Evolutionary conservation across 2,797 vertebrate genomes (phyloP), one percentile per base, ranked within the genome.

Genomic region (Mormyrops attenuatus): DNA sequence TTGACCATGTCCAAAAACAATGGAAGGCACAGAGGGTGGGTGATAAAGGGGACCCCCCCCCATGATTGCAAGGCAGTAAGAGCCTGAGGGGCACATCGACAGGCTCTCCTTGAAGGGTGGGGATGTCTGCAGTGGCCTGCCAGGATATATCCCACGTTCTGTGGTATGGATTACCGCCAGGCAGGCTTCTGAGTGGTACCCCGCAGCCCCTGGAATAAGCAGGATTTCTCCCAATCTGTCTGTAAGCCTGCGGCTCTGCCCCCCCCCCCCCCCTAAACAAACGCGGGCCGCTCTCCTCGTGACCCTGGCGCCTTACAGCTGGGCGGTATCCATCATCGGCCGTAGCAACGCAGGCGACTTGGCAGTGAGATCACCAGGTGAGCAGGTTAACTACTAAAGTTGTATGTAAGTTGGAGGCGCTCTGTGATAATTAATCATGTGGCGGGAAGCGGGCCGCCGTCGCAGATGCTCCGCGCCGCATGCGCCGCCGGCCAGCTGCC

Each of bases 341-440:
- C 89, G 94, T 94, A 94, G 96, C 93, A 95, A 95, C 96, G 96
- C 96, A 94, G 95, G 96, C 96, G 96, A 95, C 96, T 97, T 96
- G 97, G 97, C 97, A 96, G 95, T 95, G 94, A 93, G 95, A 96
- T 96, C 94, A 94, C 95, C 92, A 96, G 97, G 97, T 98, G 96
- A 95, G 86, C 93, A 95, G 97, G 97, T 98, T 99, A 99, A 98
- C 97, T 98, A 96, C 97, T 96, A 88, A 97, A 98, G 96, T 97
- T 97, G 96, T 97, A 95, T 96, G 95, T 97, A 98, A 98, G 96
- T 97, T 95, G 96, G 96, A 97, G 96, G 94, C 94, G 96, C 94
- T 93, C 94, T 93, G 88, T 89, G 94, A 96, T 97, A 97, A 98
- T 98, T 98, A 98, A 98, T 98, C 97, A 97, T 96, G 95, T 95